These are phyloP conservation scores for Channa argus DNA, from an alignment of 2,113 vertebrate species.

Conservation along the genomic window DNA sequence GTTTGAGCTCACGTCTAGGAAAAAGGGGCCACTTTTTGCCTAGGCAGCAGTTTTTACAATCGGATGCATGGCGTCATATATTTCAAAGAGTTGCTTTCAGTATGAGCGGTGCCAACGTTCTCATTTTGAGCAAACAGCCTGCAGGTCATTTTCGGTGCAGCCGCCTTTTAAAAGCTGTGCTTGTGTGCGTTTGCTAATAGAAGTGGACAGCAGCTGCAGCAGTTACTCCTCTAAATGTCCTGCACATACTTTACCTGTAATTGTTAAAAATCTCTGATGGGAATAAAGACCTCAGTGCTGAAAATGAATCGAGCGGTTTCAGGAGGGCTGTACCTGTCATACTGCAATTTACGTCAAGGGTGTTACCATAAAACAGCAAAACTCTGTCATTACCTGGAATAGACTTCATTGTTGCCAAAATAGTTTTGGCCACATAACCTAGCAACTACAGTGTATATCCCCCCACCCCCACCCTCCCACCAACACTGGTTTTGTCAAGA, in stretches of 20 bases:
- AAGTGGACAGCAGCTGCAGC: slow-evolving; percentile 2
- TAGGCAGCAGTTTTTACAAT: not conserved
- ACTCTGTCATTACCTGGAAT: slow-evolving; percentile 75
- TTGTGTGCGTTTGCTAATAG: not conserved
- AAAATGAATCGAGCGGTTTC: slow-evolving; percentile 48
- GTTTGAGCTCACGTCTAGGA: slow-evolving; percentile 33
- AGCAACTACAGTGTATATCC: slow-evolving; percentile 59
- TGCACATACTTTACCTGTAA: slow-evolving; percentile 18
- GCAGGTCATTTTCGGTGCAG: slow-evolving; percentile 41
- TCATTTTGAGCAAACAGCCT: slow-evolving; percentile 47
- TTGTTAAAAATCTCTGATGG: not conserved
- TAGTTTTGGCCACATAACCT: slow-evolving; percentile 69
- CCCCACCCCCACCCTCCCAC: not conserved
- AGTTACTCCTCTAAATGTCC: not conserved
- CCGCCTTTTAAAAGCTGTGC: not conserved
- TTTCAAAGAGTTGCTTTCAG: slow-evolving; percentile 1
- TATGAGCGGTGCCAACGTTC: slow-evolving; percentile 23
- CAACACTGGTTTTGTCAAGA: slow-evolving; percentile 50
- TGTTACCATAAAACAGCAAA: slow-evolving; percentile 67
- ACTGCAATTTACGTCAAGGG: slow-evolving; percentile 58
- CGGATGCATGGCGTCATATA: not conserved
- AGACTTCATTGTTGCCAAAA: slow-evolving; percentile 60
- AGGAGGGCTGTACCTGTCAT: slow-evolving; percentile 55
- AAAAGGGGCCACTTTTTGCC: too few species aligned
- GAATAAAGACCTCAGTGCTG: slow-evolving; percentile 36